Percentiles rank a stretch among this genome's conserved stretches.
Conservation (phyloP, 2,888 invertebrate genomes). For the Caenorhabditis doughertyi region DNA sequence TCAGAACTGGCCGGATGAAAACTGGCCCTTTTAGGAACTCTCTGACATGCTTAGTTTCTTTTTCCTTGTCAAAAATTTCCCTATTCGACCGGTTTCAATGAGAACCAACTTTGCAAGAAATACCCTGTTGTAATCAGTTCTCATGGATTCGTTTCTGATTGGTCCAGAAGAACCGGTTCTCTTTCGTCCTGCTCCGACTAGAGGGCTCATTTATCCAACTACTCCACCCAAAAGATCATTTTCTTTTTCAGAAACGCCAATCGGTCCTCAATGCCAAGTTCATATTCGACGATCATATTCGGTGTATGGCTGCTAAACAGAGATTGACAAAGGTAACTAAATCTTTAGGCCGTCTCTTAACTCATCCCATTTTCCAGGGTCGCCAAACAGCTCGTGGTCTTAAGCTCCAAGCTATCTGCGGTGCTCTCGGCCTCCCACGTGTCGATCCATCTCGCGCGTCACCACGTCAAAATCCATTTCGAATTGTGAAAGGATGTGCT, state of each 20-base stretch:
- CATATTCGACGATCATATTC: constrained; percentile 97
- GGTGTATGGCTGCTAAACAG: constrained; percentile 99
- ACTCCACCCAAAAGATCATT: not conserved
- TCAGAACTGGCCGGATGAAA: no score
- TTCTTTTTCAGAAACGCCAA: constrained; percentile 83
- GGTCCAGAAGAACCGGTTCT: no score
- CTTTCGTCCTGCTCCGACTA: no score
- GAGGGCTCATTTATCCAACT: no score
- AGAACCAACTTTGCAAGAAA: no score
- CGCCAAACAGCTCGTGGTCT: constrained; percentile 95
- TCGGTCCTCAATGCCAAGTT: constrained; percentile 93
- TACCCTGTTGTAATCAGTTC: no score
- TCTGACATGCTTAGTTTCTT: no score
- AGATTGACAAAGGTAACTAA: constrained; percentile 85
- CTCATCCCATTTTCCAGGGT: constrained; percentile 84
- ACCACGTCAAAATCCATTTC: constrained; percentile 70
- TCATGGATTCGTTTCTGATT: no score
- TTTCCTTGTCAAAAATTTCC: no score
- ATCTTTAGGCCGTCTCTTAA: no score
- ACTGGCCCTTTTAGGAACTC: no score
- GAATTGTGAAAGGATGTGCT: constrained; percentile 75
- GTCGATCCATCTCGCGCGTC: constrained; percentile 38
- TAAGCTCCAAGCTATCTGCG: constrained; percentile 96
- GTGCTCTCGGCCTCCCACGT: constrained; percentile 87
- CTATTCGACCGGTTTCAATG: no score